Percentiles rank a stretch among this genome's conserved stretches.
phyloP scores from a whole-genome alignment of 2,113 vertebrate species.

The Indri indri region DNA sequence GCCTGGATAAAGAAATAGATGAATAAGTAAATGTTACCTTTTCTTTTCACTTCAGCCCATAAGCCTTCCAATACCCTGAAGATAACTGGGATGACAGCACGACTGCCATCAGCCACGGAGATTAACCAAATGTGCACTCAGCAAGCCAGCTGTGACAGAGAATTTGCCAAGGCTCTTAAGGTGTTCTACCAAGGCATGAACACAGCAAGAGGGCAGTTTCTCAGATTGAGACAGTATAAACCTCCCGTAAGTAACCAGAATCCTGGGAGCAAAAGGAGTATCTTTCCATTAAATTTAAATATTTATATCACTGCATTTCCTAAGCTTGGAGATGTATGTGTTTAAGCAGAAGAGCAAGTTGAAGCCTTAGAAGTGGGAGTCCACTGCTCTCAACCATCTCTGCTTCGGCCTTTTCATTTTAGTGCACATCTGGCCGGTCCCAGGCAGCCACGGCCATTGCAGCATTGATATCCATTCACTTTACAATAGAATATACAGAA shows the following conservation, averaged over 20 bases:
- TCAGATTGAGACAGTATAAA: slow-evolving; percentile 85
- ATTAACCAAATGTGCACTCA: not conserved
- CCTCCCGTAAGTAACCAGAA: slow-evolving; percentile 85
- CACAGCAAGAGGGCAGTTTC: slow-evolving; percentile 85
- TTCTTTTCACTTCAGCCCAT: not conserved
- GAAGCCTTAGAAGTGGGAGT: not conserved
- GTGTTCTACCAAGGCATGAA: slow-evolving; percentile 92
- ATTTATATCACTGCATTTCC: no score
- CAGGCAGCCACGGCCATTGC: not conserved
- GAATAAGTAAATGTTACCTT: not conserved
- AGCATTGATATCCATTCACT: not conserved
- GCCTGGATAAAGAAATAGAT: no score
- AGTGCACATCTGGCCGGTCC: not conserved
- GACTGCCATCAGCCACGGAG: slow-evolving; percentile 27
- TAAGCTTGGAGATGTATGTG: no score
- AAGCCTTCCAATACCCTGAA: not conserved
- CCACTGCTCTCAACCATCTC: rapidly evolving
- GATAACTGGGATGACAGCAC: not conserved
- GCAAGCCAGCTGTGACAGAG: slow-evolving; percentile 85
- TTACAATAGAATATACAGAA: not conserved
- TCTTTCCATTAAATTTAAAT: not conserved
- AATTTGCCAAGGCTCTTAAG: slow-evolving; percentile 91
- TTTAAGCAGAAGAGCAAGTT: rapidly evolving
- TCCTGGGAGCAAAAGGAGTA: not conserved
- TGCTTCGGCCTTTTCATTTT: not conserved